Conservation (phyloP, 53 echinoderm and acorn worm species). For the Hippasteria phrygiana region DNA sequence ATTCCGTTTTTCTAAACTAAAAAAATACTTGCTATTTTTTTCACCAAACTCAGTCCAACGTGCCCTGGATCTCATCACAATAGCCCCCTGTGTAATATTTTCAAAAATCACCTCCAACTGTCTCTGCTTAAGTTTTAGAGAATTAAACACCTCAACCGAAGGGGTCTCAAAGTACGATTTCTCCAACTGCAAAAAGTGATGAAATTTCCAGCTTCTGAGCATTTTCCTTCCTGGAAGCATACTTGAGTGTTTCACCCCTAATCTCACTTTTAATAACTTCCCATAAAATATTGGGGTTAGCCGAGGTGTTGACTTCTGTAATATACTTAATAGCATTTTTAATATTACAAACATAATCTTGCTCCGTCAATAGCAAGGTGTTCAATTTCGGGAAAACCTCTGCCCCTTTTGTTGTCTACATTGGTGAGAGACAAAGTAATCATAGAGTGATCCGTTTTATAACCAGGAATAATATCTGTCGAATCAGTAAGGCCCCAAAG, state of each 20-base stretch:
- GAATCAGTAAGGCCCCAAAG: too few species aligned
- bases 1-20: conserved; percentile 67
- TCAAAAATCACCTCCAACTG: conserved; percentile 23
- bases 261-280: conserved; percentile 64
- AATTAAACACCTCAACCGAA: neutral
- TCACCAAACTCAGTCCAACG: conserved; percentile 56
- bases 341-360: too few species aligned
- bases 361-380: too few species aligned
- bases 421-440: neutral
- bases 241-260: conserved; percentile 28
- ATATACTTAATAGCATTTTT: too few species aligned
- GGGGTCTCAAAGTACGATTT: conserved; percentile 19
- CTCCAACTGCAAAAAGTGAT: neutral
- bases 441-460: conserved; percentile 58
- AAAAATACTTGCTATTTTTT: conserved; percentile 50
- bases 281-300: too few species aligned
- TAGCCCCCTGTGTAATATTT: conserved; percentile 48
- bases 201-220: conserved; percentile 8
- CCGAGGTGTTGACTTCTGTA: too few species aligned
- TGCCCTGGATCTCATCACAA: conserved; percentile 39
- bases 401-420: conserved; percentile 3
- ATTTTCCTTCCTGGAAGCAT: neutral
- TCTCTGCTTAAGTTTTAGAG: too few species aligned
- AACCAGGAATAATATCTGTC: conserved; percentile 7
- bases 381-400: conserved; percentile 48